Evolutionary conservation across 1,140 invertebrate genomes (phyloP), one percentile per base, ranked within the genome.

Genomic region (Euura saliciscinereae): DNA sequence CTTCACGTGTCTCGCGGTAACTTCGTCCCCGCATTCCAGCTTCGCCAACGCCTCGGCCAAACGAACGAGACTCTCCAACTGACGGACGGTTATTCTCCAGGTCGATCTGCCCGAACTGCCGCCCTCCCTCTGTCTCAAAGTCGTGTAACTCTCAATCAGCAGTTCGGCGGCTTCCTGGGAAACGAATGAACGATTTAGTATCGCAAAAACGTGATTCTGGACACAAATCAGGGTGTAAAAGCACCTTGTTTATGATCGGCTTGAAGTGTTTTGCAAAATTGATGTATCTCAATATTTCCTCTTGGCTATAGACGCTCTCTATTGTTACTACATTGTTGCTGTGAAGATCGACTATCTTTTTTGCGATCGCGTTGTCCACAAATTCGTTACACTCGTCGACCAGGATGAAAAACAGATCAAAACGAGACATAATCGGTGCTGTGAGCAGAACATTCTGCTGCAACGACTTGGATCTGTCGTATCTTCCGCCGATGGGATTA

Each of bases 381-480:
- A 97, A 93, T 87, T 98, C 96, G 85, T 97, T 98, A 79, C 95
- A 96, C 83, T 99, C 97, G 86, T 99, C 97, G 4, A 99, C 94
- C 0, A 99, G 89, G 78, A 99, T 97, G 87, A 99, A 99, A 88
- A 99, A 99, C 1, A 99, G 88, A 89, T 99, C 99, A 85, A 99
- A 99, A 82, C 99, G 90, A 0, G 98, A 99, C 98, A 99, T 99
- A 79, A 99, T 99, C 0, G 99, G 98, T 0, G 98, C 97, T 1
- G 95, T 94, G 7, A 99, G 87, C 2, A 93, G 89, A 1, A 99
- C 94, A 86, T 99, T 99, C 82, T 99, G 96, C 77, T 98, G 95
- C 2, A 99, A 87, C 0, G 97, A 97, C 83, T 98, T 98, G 0
- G 96, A 91, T 71, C 97, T 88, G 86, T 99, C 98, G 86, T 99